Base-by-base conservation (phyloP, 1,140 invertebrate genomes). In the Meloidogyne floridensis region DNA sequence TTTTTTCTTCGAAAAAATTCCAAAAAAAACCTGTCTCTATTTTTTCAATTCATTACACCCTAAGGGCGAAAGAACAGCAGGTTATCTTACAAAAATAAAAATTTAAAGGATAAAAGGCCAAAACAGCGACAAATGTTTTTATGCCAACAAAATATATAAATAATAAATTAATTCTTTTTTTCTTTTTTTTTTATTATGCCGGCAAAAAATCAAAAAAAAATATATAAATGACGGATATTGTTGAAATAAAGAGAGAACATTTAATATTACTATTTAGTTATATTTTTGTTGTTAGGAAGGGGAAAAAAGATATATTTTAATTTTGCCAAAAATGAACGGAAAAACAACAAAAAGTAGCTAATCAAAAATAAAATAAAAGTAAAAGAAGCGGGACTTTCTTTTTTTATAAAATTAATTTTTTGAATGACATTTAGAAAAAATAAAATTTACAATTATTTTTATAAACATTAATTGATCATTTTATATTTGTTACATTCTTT, bases 51-150 rank as follows among this genome's bases (percentile, higher is more conserved):
- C 59, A 65, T 65, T 65, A 65, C 59, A 65, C 59, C 59, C 59
- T 65, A 65, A 65, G 59, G 59, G n/a, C 3, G n/a, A 18, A 8
- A n/a, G n/a, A 65, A 65, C 59, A 65, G 59, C 59, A n/a, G 59
- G 59, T 15, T 59, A 59, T 59, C 4, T 65, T n/a, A n/a, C n/a
- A 65, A 65, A 65, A 65, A 65, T 6, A 3, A 59, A 65, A 65
- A 65, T n/a, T 65, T n/a, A n/a, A 65, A n/a, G 59, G n/a, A n/a
- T 65, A n/a, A 65, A 65, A 65, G 59, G 59, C 59, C 59, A 65
- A 65, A 65, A 59, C n/a, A 65, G 59, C 59, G 59, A 65, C 59
- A 65, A 65, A 65, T 59, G 56, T 59, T 59, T 59, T 59, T 59
- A 59, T 65, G 59, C 59, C 59, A 65, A 65, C 59, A 65, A 59